Conservation (phyloP, 2,888 invertebrate species). For the Disparrhopalites patrizii region DNA sequence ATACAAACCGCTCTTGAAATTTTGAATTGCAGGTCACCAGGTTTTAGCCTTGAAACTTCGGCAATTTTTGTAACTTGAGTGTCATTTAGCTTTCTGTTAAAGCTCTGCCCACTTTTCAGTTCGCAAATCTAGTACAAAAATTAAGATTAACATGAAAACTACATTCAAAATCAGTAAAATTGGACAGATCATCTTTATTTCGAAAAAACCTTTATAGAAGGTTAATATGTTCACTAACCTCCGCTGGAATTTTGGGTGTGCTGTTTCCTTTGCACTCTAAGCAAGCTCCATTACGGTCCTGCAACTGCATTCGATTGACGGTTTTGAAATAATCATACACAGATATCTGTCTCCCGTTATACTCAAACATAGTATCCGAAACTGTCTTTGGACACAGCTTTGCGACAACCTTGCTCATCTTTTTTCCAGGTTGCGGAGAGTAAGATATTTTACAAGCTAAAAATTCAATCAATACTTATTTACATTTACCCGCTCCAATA, state of each 20-base stretch:
- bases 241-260: constrained; percentile 24
- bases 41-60: constrained; percentile 7
- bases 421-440: neutral
- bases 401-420: constrained; percentile 20
- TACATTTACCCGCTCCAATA: neutral
- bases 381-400: constrained; percentile 7
- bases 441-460: constrained; percentile 20
- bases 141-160: neutral
- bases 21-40: neutral
- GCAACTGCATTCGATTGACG: neutral
- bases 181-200: too few species aligned
- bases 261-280: constrained; percentile 23
- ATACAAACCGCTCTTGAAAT: constrained; percentile 13
- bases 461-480: neutral
- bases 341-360: constrained; percentile 5
- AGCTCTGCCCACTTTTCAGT: constrained; percentile 22
- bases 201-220: too few species aligned
- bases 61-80: constrained; percentile 19
- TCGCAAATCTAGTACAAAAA: constrained; percentile 15
- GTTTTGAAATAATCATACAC: constrained; percentile 17
- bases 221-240: constrained; percentile 2
- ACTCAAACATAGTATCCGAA: constrained; percentile 4
- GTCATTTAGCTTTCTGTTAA: constrained; percentile 15
- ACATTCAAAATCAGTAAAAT: neutral
- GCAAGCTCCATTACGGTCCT: constrained; percentile 15